Percentiles rank a stretch among this genome's conserved stretches.
phyloP scores from a whole-genome alignment of 2,113 vertebrate genomes.

The Colius striatus region DNA sequence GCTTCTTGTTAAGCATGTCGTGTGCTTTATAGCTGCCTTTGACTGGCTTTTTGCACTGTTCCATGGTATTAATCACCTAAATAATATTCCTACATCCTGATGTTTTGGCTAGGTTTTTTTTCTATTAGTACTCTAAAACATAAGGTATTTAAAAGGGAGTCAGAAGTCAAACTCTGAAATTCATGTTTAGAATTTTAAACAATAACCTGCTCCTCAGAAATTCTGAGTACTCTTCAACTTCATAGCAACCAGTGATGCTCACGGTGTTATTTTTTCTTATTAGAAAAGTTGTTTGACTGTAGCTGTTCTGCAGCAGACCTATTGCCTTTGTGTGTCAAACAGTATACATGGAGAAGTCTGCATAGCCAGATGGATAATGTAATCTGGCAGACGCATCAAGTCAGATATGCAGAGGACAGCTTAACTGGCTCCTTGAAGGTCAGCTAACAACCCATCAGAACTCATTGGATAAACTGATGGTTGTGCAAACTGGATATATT shows the following conservation, averaged over 20 bases:
- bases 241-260: not conserved
- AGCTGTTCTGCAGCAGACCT: not conserved
- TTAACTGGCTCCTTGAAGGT: not conserved
- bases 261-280: not conserved
- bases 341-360: not conserved
- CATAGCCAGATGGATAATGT: not conserved
- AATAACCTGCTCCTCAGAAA: not conserved
- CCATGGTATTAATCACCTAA: constrained; percentile 47
- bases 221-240: not conserved
- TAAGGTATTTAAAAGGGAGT: not conserved
- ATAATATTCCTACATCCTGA: constrained; percentile 34
- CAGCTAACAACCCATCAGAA: not conserved
- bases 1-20: constrained; percentile 76
- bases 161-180: not conserved
- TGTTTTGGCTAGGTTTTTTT: constrained; percentile 27
- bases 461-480: not conserved
- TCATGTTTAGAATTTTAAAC: not conserved
- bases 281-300: not conserved
- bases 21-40: constrained; percentile 68
- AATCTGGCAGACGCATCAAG: not conserved
- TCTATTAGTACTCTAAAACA: not conserved
- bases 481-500: not conserved
- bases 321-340: not conserved
- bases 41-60: constrained; percentile 32
- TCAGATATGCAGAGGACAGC: not conserved